Base-by-base conservation (phyloP, 2,888 invertebrate genomes). In the Troides aeacus region DNA sequence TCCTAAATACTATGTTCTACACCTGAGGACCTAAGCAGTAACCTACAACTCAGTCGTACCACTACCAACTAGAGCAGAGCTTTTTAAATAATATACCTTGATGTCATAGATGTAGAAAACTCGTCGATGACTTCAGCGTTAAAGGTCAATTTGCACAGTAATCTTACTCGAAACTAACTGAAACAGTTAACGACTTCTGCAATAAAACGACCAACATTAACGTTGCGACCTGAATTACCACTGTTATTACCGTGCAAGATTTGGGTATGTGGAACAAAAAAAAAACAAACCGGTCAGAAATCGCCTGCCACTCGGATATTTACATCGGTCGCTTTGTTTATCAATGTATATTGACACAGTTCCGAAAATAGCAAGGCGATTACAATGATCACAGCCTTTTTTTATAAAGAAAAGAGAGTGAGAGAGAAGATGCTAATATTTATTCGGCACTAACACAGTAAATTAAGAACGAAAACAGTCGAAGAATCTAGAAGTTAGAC, bases 221-320 rank as follows among this genome's bases (percentile, higher is more conserved):
- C 39, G 60, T 21, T 63, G 64, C 70, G 70, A 71, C 70, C 70
- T 68, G 66, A 71, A 72, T 70, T 70, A 69, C 72, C 69, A 64
- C n/a, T 66, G 42, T 62, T 68, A 68, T 68, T 68, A 70, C 66
- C 66, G 61, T 72, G 71, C 72, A 72, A 70, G 72, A 73, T 72
- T 72, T 72, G 68, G 71, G 72, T 68, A 50, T 7, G 36, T 56
- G 61, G 64, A 15, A 58, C 23, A 24, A 58, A 23, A 15, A 58
- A 23, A 57, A 57, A 57, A 58, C 23, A 58, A 23, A 61, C 30
- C 63, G 63, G 59, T 64, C 61, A 64, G 67, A 64, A 70, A 71
- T 71, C 64, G 70, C 67, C 67, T 61, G 57, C 42, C 66, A 17
- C 39, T 60, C 36, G 64, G 36, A 67, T 57, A 70, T 61, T 64